Conservation (phyloP, 2,888 invertebrate species). For the Cataglyphis rosenhaueri region DNA sequence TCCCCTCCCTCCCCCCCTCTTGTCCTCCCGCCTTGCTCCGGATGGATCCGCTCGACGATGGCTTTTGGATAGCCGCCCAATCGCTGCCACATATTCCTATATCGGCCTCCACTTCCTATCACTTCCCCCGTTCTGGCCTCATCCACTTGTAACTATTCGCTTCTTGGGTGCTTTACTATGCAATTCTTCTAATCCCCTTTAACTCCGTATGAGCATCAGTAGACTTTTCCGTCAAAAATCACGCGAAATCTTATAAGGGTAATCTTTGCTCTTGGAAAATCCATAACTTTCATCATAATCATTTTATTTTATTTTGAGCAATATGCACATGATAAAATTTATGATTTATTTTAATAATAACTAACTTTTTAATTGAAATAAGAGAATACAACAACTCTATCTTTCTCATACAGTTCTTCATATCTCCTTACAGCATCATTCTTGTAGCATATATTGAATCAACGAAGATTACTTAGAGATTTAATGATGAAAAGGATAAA, state of each 20-base stretch:
- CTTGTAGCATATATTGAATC: not conserved
- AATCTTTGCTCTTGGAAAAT: not conserved
- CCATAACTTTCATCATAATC: not conserved
- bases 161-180: slow-evolving; percentile 19
- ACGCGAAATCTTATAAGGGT: not conserved
- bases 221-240: not conserved
- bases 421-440: not conserved
- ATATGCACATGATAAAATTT: not conserved
- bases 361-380: no score
- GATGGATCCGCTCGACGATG: slow-evolving; percentile 73
- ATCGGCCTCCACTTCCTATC: slow-evolving; percentile 63
- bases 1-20: slow-evolving; percentile 1
- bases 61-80: slow-evolving; percentile 84
- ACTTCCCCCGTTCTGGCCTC: slow-evolving; percentile 54
- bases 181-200: slow-evolving; percentile 7
- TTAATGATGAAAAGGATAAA: not conserved
- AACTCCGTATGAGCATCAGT: not conserved
- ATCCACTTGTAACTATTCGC: slow-evolving; percentile 53
- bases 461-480: not conserved
- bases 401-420: not conserved
- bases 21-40: slow-evolving; percentile 51
- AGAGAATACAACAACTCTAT: no score
- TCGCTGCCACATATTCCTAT: slow-evolving; percentile 82
- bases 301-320: not conserved
- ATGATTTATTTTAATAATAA: not conserved